Evolutionary conservation across 2,888 invertebrate species (phyloP).

Genomic region (Cantharis rufa): DNA sequence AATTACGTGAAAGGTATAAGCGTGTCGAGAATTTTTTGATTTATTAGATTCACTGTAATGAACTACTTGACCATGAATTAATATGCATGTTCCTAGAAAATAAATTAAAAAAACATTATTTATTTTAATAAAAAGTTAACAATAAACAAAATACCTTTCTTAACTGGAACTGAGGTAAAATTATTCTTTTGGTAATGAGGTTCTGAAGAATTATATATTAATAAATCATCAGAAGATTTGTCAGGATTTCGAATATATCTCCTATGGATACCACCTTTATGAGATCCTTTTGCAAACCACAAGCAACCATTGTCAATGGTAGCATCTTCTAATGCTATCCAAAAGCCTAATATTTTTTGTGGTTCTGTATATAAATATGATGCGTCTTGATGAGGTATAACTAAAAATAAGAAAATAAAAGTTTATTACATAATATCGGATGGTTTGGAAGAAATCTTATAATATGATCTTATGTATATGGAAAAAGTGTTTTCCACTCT

Average conservation of each 20-base stretch:
- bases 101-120: neutral
- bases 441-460: neutral
- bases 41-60: constrained; percentile 89
- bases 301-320: constrained; percentile 93
- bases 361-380: constrained; percentile 88
- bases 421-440: neutral
- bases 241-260: constrained; percentile 74
- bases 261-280: constrained; percentile 79
- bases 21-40: constrained; percentile 82
- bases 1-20: constrained; percentile 93
- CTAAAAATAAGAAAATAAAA: constrained; percentile 55
- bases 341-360: constrained; percentile 80
- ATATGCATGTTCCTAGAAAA: constrained; percentile 75
- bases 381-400: constrained; percentile 83
- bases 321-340: constrained; percentile 96
- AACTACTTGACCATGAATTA: constrained; percentile 91
- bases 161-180: constrained; percentile 79
- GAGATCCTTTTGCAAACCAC: constrained; percentile 90
- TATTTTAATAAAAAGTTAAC: neutral
- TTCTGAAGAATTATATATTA: constrained; percentile 71
- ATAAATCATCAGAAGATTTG: constrained; percentile 60
- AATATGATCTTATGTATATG: no score
- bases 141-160: constrained; percentile 69
- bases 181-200: constrained; percentile 73
- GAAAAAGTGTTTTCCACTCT: no score